Evolutionary conservation across 2,113 vertebrate genomes (phyloP), one percentile per base, ranked within the genome.

Genomic region (Puntigrus tetrazona): DNA sequence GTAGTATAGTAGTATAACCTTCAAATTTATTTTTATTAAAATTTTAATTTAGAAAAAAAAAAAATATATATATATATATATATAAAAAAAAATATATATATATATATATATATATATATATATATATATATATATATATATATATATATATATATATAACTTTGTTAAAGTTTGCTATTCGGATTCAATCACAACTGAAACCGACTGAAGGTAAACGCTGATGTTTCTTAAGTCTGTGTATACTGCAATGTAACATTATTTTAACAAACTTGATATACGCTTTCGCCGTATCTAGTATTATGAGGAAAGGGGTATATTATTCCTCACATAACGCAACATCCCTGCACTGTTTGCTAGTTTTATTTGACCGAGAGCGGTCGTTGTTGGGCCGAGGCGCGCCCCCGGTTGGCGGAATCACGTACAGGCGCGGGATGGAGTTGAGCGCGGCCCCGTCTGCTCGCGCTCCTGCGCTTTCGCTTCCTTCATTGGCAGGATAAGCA

Each of bases 401-500:
- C 61, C 47, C 80, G 27, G 5, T 34, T 14, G 80, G 45, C 45
- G 45, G 41, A 7, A 38, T 14, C 2, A 7, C 3, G 47, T 1
- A 82, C 47, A 16, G 31, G 14, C 31, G 0, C 18, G 4, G 7
- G 3, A 47, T 6, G 0, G 52, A 10, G 1, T 5, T 6, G 13
- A 69, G 22, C 20, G 6, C 79, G 10, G 18, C 5, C 18, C 7
- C 65, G 59, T 55, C 27, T 65, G 36, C 14, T 45, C 36, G 34
- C 38, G n/a, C 27, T 50, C 8, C 55, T 31, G 78, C 7, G 14
- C 6, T 52, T 16, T 70, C 65, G 79, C 29, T 70, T 55, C 65
- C 79, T 70, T 82, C 65, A 82, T 8, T 70, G 80, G 80, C 65
- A 82, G 80, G 31, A 82, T 82, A 70, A 70, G 78, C 78, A 69